Conservation (phyloP, 2,113 vertebrate species). For the Argyrosomus japonicus region DNA sequence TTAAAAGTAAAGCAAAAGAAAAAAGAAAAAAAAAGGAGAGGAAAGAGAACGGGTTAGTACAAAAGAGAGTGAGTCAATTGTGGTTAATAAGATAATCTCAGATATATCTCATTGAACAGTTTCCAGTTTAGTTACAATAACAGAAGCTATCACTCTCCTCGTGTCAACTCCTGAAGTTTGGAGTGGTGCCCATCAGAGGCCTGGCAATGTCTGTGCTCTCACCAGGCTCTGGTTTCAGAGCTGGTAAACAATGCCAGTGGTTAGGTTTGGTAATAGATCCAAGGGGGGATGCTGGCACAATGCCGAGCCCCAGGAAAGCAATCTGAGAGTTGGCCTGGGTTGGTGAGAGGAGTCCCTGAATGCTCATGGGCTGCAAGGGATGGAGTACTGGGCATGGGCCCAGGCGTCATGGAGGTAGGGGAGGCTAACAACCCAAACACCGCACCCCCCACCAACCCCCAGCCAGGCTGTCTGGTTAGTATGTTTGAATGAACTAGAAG, state of each 20-base stretch:
- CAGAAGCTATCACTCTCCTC: slow-evolving; percentile 53
- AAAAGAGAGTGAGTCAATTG: not conserved
- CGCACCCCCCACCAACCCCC: not conserved
- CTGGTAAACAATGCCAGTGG: slow-evolving; percentile 84
- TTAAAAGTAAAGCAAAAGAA: slow-evolving; percentile 8
- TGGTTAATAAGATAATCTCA: slow-evolving; percentile 35
- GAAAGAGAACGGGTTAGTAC: slow-evolving; percentile 4
- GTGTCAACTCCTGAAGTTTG: slow-evolving; percentile 48
- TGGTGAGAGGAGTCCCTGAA: slow-evolving; percentile 48
- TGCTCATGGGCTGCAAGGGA: slow-evolving; percentile 47
- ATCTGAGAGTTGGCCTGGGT: slow-evolving; percentile 54
- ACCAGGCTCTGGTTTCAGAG: slow-evolving; percentile 82
- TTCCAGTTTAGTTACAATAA: slow-evolving; percentile 40
- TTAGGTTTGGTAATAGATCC: slow-evolving; percentile 84
- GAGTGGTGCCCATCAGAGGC: slow-evolving; percentile 69
- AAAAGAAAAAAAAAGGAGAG: not conserved
- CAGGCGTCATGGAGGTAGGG: slow-evolving; percentile 54
- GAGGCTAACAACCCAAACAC: slow-evolving; percentile 49
- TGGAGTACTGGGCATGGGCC: slow-evolving; percentile 57
- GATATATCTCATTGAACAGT: slow-evolving; percentile 48
- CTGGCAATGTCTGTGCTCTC: slow-evolving; percentile 70
- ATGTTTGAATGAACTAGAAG: not conserved
- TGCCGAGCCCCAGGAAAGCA: slow-evolving; percentile 71
- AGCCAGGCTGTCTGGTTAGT: slow-evolving; percentile 9
- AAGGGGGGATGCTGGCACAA: slow-evolving; percentile 73